Evolutionary conservation across 2,113 vertebrate species (phyloP).

Genomic region (Brachypodius melanocephalos): DNA sequence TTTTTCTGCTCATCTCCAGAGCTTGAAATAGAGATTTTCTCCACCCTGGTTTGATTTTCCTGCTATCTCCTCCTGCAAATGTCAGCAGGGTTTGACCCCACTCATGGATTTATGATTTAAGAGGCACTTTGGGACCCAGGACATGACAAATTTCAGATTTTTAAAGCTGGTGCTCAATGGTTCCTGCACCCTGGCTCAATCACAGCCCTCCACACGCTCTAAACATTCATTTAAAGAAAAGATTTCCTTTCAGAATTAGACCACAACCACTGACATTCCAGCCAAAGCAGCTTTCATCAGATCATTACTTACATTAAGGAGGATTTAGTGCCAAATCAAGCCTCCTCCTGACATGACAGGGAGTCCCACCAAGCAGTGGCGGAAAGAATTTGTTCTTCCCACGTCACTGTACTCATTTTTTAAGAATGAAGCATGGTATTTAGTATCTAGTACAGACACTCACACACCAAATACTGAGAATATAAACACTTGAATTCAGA

Average conservation of each 20-base stretch:
- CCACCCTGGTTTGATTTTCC: neutral
- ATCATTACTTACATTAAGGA: slow-evolving; percentile 51
- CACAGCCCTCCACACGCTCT: neutral
- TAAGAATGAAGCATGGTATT: neutral
- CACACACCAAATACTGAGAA: neutral
- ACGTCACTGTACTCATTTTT: neutral
- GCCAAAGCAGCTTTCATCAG: slow-evolving; percentile 64
- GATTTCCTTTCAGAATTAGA: slow-evolving; percentile 45
- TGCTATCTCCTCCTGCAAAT: neutral
- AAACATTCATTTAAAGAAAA: slow-evolving; percentile 1
- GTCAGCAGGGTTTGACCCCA: neutral
- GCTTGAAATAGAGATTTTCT: neutral
- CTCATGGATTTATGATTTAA: neutral
- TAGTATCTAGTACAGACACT: neutral
- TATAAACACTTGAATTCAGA: neutral
- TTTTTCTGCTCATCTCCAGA: neutral
- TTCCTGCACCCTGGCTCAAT: neutral
- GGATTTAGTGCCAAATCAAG: slow-evolving; percentile 42
- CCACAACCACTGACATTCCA: slow-evolving; percentile 29
- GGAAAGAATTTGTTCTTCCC: slow-evolving; percentile 35
- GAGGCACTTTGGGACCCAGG: neutral
- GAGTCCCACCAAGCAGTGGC: neutral
- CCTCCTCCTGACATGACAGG: slow-evolving; percentile 17
- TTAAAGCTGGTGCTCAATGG: neutral
- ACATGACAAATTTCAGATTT: neutral